Evolutionary conservation across 2,888 invertebrate genomes (phyloP), one percentile per base, ranked within the genome.

Genomic region (Andrena marginata): DNA sequence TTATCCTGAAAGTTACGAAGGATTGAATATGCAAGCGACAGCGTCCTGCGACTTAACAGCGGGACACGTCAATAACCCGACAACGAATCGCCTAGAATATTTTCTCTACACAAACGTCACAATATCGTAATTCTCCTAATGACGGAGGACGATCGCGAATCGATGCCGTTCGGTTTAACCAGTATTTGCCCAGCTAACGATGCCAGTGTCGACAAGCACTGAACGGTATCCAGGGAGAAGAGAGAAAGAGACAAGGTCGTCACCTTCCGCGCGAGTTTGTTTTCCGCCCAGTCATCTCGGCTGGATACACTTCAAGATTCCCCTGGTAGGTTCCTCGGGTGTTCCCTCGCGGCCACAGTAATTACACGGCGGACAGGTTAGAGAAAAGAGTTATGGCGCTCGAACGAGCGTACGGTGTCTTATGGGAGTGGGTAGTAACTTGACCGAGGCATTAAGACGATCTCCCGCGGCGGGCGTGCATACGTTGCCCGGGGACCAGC

Each of bases 351-450:
- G 71, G 73, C 74, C 68, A 77, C 80, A 85, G 89, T 90, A 91
- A 91, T 91, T 91, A 91, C 88, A 88, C 71, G 80, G 86, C 87
- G 89, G 87, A 91, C 91, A 90, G 89, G 90, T 90, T 89, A 86
- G 77, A 75, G 76, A 51, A 76, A 90, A 90, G 89, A 91, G 87
- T 90, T 91, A 91, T 89, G 89, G 86, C 75, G 83, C 85, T 85
- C 85, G 87, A 87, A 87, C 87, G 85, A 86, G 76, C 80, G 75
- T 80, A 62, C 67, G 87, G 88, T 88, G 89, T 87, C 91, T 91
- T 90, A 90, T 87, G 85, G 82, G 82, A 87, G 90, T 90, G 88
- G 91, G 89, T 78, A 86, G 90, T 85, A 87, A 91, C 91, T 89
- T 85, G 87, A 89, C 80, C 86, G 67, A 85, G 72, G 87, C 86